phyloP scores from a whole-genome alignment of 2,888 invertebrate species.

The Eupithecia subumbrata region DNA sequence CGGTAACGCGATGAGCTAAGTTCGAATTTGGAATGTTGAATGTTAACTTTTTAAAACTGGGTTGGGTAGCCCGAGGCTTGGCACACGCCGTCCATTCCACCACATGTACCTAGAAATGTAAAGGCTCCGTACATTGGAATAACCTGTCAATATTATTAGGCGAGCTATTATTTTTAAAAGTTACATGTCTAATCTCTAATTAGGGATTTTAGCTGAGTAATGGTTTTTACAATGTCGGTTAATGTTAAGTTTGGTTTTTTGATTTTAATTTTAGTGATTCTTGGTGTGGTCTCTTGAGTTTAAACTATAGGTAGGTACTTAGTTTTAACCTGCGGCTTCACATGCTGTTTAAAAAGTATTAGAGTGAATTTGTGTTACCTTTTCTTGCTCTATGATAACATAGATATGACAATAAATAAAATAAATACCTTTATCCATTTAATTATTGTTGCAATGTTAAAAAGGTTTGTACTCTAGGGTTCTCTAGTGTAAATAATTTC shows the following conservation, averaged over 20 bases:
- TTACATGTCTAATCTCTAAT: constrained; percentile 42
- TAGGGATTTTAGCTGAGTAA: constrained; percentile 25
- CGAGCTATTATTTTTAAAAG: constrained; percentile 54
- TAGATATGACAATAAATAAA: too few species aligned
- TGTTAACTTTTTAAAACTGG: constrained; percentile 43
- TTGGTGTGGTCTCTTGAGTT: background rate
- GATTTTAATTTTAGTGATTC: background rate
- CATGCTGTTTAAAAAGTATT: background rate
- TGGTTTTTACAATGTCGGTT: constrained; percentile 13
- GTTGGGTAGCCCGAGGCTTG: constrained; percentile 51
- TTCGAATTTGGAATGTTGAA: constrained; percentile 25
- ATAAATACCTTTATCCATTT: too few species aligned
- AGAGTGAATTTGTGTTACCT: too few species aligned
- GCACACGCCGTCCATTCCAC: constrained; percentile 54
- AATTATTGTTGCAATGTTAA: too few species aligned
- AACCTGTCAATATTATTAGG: constrained; percentile 61
- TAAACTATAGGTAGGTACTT: background rate
- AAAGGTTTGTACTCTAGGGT: too few species aligned
- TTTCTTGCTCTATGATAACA: too few species aligned
- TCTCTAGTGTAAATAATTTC: too few species aligned
- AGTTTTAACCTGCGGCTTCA: background rate
- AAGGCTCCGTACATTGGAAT: constrained; percentile 59
- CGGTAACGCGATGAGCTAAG: constrained; percentile 15
- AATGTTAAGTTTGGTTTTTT: background rate
- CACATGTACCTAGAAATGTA: constrained; percentile 43